phyloP scores from a whole-genome alignment of 2,888 invertebrate species.

The Stenoptilia bipunctidactyla region DNA sequence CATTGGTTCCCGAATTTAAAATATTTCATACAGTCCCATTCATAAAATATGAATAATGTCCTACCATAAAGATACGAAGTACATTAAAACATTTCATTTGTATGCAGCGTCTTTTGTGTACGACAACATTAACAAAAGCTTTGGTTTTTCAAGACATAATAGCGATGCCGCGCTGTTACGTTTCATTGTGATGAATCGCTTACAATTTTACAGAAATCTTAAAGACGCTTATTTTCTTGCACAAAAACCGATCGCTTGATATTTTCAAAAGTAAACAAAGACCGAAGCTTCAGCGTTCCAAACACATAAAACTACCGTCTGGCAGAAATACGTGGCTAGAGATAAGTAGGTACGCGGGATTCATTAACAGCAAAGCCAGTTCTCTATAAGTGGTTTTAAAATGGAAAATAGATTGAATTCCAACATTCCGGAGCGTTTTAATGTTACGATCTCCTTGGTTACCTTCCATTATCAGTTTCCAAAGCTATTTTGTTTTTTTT shows the following conservation, averaged over 20 bases:
- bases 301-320: too few relatives aligned
- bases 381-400: background rate
- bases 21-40: background rate
- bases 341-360: background rate
- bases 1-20: background rate
- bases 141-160: background rate
- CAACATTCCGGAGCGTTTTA: background rate
- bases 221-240: too few relatives aligned
- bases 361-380: background rate
- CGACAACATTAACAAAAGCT: background rate
- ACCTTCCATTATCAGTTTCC: background rate
- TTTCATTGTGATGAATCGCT: background rate
- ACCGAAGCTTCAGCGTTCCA: too few relatives aligned
- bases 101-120: background rate
- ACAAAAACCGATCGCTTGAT: too few relatives aligned
- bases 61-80: background rate
- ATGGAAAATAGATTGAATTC: background rate
- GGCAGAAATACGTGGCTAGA: too few relatives aligned
- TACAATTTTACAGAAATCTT: too few relatives aligned
- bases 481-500: conserved; percentile 1
- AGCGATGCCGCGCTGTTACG: background rate
- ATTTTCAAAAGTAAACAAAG: too few relatives aligned
- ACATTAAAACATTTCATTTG: conserved; percentile 1
- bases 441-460: background rate
- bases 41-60: background rate